phyloP scores from a whole-genome alignment of 1,140 invertebrate species.

The Aphis gossypii region DNA sequence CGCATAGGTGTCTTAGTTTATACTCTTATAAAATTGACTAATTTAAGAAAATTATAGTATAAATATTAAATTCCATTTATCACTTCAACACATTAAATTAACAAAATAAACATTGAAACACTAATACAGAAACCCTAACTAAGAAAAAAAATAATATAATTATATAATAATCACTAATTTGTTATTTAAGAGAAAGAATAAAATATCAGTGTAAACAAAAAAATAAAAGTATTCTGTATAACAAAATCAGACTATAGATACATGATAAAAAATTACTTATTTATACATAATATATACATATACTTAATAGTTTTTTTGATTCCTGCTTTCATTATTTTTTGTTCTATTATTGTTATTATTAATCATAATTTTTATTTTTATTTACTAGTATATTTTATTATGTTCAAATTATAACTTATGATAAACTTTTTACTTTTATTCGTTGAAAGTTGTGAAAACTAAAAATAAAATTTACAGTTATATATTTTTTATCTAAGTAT shows the following conservation, averaged over 20 bases:
- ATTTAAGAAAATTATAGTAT: neutral
- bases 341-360: neutral
- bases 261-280: neutral
- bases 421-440: neutral
- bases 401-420: neutral
- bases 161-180: too few relatives aligned
- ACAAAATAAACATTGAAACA: neutral
- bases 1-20: too few relatives aligned
- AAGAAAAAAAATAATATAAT: neutral
- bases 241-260: too few relatives aligned
- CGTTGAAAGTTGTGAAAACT: neutral
- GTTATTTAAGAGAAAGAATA: neutral
- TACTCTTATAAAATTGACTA: neutral
- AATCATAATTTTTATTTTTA: neutral
- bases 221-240: neutral
- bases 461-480: neutral
- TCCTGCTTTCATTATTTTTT: neutral
- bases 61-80: neutral
- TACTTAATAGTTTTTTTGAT: neutral
- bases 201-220: neutral
- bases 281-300: neutral
- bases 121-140: too few relatives aligned
- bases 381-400: neutral
- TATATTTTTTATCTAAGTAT: neutral
- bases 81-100: too few relatives aligned